Evolutionary conservation across 2,888 invertebrate genomes (phyloP).

Genomic region (Amiota mariae): DNA sequence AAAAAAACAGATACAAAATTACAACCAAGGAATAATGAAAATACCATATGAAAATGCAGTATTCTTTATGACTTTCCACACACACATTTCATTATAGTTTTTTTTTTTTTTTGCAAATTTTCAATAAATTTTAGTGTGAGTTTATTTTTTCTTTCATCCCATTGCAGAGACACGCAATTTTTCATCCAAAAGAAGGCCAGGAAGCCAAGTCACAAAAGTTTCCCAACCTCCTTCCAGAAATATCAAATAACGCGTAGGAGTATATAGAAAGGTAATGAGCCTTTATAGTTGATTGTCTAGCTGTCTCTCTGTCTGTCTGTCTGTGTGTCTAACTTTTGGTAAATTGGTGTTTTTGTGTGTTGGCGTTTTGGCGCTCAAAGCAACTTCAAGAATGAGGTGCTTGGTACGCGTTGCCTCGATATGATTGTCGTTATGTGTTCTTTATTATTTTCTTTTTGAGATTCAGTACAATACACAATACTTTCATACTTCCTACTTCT

Average conservation of each 20-base stretch:
- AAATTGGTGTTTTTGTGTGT: not conserved
- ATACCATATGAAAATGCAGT: not conserved
- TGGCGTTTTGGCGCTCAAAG: not conserved
- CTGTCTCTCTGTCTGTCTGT: not conserved
- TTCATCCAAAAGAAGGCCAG: constrained; percentile 23
- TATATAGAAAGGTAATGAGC: constrained; percentile 15
- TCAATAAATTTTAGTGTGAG: constrained; percentile 22
- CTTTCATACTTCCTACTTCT: no score
- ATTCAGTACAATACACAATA: no score
- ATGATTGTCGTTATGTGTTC: constrained; percentile 39
- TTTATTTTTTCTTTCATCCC: not conserved
- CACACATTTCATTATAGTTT: constrained; percentile 19
- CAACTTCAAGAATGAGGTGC: constrained; percentile 45
- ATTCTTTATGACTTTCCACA: constrained; percentile 22
- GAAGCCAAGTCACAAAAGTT: constrained; percentile 24
- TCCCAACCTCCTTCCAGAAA: constrained; percentile 15
- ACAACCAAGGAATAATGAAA: not conserved
- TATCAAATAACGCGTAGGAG: not conserved
- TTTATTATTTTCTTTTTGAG: no score
- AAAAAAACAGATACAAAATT: no score
- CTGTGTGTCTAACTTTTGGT: not conserved
- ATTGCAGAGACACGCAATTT: constrained; percentile 56
- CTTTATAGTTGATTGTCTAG: not conserved
- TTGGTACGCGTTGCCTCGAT: constrained; percentile 62
- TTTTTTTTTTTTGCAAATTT: constrained; percentile 23